A percentile compares a stretch with the other conserved stretches of the same genome.
phyloP scores from a whole-genome alignment of 30 jellyfish, hydroid and myxozoan genomes.

The Aurelia sp. region DNA sequence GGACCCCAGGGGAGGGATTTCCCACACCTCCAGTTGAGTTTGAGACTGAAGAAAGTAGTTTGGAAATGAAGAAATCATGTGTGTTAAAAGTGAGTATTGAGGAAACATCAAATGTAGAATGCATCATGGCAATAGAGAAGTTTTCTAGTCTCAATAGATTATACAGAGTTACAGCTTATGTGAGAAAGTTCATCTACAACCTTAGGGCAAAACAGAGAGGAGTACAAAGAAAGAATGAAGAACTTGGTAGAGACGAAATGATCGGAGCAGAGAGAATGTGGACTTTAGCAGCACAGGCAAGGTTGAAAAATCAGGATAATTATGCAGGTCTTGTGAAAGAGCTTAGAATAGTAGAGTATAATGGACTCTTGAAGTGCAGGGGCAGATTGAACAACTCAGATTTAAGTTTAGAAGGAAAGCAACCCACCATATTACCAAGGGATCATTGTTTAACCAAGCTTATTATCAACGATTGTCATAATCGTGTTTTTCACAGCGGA shows the following conservation, averaged over 20 bases:
- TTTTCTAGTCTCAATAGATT: background rate
- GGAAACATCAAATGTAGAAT: too few relatives aligned
- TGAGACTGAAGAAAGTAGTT: background rate
- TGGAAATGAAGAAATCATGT: background rate
- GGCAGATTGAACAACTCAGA: background rate
- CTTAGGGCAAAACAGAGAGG: background rate
- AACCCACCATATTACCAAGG: too few relatives aligned
- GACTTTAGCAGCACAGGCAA: conserved; percentile 15
- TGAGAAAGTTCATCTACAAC: conserved; percentile 3
- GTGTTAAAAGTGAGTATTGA: too few relatives aligned
- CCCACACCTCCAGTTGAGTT: too few relatives aligned
- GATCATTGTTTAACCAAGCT: too few relatives aligned
- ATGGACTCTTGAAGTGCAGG: too few relatives aligned
- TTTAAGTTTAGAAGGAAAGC: too few relatives aligned
- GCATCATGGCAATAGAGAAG: background rate
- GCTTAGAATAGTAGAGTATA: too few relatives aligned
- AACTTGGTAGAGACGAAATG: conserved; percentile 15
- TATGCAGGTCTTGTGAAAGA: background rate
- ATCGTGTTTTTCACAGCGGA: too few relatives aligned
- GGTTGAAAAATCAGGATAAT: background rate
- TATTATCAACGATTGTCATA: too few relatives aligned
- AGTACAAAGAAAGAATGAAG: background rate
- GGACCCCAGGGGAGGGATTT: too few relatives aligned
- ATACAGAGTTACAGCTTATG: conserved; percentile 35
- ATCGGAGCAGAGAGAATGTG: conserved; percentile 36